Evolutionary conservation across 2,113 vertebrate genomes (phyloP).

Genomic region (Malurus alboscapulatus): DNA sequence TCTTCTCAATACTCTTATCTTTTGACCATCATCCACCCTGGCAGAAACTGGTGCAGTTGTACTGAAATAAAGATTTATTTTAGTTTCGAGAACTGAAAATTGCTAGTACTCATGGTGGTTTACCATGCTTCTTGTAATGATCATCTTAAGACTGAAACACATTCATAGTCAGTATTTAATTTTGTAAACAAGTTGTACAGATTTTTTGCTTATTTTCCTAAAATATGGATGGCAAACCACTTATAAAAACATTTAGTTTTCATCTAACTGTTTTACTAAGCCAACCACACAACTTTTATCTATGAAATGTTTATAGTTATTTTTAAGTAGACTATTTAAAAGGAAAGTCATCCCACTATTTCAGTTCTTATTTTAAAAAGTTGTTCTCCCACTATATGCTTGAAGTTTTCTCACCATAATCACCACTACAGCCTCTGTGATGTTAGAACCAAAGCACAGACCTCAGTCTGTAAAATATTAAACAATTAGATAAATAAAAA

Average conservation of each 20-base stretch:
- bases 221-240: neutral
- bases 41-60: neutral
- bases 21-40: neutral
- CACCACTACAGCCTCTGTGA: neutral
- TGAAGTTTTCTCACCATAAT: neutral
- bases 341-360: neutral
- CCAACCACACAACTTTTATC: neutral
- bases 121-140: neutral
- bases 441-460: neutral
- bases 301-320: neutral
- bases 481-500: neutral
- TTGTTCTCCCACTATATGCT: neutral
- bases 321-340: neutral
- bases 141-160: neutral
- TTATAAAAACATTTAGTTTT: neutral
- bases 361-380: neutral
- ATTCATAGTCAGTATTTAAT: neutral
- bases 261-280: neutral
- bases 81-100: neutral
- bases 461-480: neutral
- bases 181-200: neutral
- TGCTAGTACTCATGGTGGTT: neutral
- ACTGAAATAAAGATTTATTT: neutral
- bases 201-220: neutral
- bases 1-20: neutral